A percentile compares a stretch with the other conserved stretches of the same genome.
phyloP scores from a whole-genome alignment of 2,888 invertebrate species.

The Lottia gigantea region DNA sequence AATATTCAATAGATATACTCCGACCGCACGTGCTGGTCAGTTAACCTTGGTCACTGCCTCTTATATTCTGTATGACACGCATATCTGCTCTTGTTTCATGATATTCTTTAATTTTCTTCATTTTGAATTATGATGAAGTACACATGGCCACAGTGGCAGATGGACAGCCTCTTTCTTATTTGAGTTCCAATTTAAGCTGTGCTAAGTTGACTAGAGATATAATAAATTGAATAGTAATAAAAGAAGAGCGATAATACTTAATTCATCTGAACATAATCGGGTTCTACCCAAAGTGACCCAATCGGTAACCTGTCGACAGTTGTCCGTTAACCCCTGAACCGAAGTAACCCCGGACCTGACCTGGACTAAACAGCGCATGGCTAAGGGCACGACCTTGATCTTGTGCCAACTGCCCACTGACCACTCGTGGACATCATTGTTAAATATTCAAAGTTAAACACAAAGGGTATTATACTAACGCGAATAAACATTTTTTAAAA shows the following conservation, averaged over 20 bases:
- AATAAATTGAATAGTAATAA: conserved; percentile 18
- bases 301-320: conserved; percentile 22
- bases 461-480: too few relatives aligned
- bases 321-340: conserved; percentile 24
- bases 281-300: conserved; percentile 15
- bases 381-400: conserved; percentile 14
- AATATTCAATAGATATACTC: not conserved
- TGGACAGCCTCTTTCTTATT: conserved; percentile 18
- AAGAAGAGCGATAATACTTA: conserved; percentile 21
- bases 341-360: conserved; percentile 21
- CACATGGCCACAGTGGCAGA: conserved; percentile 16
- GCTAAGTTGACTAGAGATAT: conserved; percentile 11
- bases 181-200: conserved; percentile 16
- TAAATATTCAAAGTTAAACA: too few relatives aligned
- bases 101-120: conserved; percentile 21
- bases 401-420: conserved; percentile 20
- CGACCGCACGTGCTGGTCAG: not conserved
- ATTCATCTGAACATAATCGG: conserved; percentile 26
- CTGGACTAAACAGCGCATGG: conserved; percentile 20
- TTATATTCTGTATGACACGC: conserved; percentile 1
- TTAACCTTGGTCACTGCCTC: not conserved
- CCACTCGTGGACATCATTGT: too few relatives aligned
- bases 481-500: too few relatives aligned
- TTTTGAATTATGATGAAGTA: conserved; percentile 20
- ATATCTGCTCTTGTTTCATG: conserved; percentile 18